A percentile compares a stretch with the other conserved stretches of the same genome.
Evolutionary conservation across 35 echinoderm and acorn worm genomes (phyloP).

Genomic region (Amphiura filiformis): DNA sequence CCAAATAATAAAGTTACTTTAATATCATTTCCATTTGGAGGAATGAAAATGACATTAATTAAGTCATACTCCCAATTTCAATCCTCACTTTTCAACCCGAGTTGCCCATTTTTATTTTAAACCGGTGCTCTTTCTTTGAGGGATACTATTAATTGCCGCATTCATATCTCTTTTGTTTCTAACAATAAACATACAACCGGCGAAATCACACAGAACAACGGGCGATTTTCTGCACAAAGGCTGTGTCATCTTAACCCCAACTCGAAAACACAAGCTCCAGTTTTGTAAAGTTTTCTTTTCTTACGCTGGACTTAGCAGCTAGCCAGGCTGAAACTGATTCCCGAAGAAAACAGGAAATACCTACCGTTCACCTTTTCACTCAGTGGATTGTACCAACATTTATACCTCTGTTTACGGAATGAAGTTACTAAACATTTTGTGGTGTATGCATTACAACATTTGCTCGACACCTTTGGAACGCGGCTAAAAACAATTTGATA

Average conservation of each 20-base stretch:
- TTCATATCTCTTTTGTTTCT: not conserved
- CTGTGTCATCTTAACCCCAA: conserved; percentile 1
- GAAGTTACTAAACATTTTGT: too few relatives aligned
- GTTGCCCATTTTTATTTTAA: not conserved
- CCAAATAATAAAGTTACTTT: too few relatives aligned
- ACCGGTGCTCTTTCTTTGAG: not conserved
- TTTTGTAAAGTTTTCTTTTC: not conserved
- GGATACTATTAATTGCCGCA: not conserved
- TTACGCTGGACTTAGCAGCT: not conserved
- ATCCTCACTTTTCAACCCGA: too few relatives aligned
- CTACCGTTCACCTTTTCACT: not conserved
- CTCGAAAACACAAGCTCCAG: not conserved
- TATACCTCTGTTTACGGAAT: not conserved
- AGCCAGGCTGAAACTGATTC: not conserved
- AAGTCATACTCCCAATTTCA: too few relatives aligned
- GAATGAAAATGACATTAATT: too few relatives aligned
- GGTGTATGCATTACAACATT: too few relatives aligned
- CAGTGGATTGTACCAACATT: too few relatives aligned
- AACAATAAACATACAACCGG: not conserved
- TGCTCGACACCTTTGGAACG: too few relatives aligned
- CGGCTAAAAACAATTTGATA: too few relatives aligned
- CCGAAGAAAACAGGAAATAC: not conserved
- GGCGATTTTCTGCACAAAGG: not conserved
- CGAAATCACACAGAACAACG: not conserved
- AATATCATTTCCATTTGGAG: too few relatives aligned